phyloP scores from a whole-genome alignment of 2,888 invertebrate genomes.

The Chrysolina haemoptera region DNA sequence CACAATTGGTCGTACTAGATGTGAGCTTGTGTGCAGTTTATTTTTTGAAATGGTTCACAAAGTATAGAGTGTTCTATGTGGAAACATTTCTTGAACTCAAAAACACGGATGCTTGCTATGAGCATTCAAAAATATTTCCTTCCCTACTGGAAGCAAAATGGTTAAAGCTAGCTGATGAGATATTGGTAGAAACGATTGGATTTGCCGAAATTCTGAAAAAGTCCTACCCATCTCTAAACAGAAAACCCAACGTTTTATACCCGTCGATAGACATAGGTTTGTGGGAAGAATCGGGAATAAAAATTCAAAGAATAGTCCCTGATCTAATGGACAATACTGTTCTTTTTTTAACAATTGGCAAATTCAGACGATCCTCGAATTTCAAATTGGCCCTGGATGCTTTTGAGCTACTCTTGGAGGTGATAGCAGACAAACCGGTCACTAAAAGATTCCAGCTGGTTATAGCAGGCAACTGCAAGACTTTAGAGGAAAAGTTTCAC shows the following conservation, averaged over 20 bases:
- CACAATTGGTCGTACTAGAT: slow-evolving; percentile 62
- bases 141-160: slow-evolving; percentile 60
- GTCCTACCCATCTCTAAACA: slow-evolving; percentile 59
- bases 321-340: slow-evolving; percentile 61
- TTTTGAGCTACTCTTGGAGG: slow-evolving; percentile 61
- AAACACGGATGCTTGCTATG: slow-evolving; percentile 53
- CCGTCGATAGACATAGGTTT: slow-evolving; percentile 63
- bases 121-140: slow-evolving; percentile 59
- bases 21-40: slow-evolving; percentile 59
- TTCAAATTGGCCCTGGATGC: slow-evolving; percentile 64
- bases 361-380: slow-evolving; percentile 61
- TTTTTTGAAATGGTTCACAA: slow-evolving; percentile 59
- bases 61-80: slow-evolving; percentile 61
- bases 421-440: slow-evolving; percentile 56
- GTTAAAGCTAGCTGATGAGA: slow-evolving; percentile 62
- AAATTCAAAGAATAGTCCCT: slow-evolving; percentile 63
- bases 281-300: slow-evolving; percentile 61
- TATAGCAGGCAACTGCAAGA: slow-evolving; percentile 63
- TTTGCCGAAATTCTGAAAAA: slow-evolving; percentile 62
- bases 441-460: slow-evolving; percentile 62
- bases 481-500: slow-evolving; percentile 58
- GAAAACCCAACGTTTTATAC: slow-evolving; percentile 57
- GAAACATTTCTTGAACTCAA: slow-evolving; percentile 57
- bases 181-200: slow-evolving; percentile 62
- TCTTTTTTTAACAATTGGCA: slow-evolving; percentile 63